These are phyloP conservation scores for Sebastolobus alascanus DNA, from an alignment of 2,797 vertebrate species.

Conservation along the genomic window DNA sequence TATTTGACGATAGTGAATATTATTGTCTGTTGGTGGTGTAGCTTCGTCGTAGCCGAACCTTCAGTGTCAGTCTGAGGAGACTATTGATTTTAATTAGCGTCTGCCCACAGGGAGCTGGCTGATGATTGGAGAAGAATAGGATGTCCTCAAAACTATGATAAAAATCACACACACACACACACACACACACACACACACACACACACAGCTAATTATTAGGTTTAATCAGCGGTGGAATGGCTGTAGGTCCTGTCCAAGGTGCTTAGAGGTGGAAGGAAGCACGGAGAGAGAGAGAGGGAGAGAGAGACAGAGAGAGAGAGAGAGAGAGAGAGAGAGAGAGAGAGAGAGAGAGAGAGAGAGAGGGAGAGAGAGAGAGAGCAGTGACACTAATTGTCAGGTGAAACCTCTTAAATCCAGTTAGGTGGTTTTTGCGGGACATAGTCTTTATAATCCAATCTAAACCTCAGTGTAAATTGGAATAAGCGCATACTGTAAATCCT, in stretches of 20 bases:
- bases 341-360: slow-evolving; percentile 1
- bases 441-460: slow-evolving; percentile 1
- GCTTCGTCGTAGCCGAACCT: slow-evolving; percentile 76
- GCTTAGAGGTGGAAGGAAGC: slow-evolving; percentile 81
- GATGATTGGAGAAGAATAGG: slow-evolving; percentile 92
- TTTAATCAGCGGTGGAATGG: slow-evolving; percentile 91
- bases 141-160: slow-evolving; percentile 95
- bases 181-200: slow-evolving; percentile 52
- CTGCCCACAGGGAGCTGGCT: slow-evolving; percentile 95
- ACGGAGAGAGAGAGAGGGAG: slow-evolving; percentile 16
- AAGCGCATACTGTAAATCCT: background rate
- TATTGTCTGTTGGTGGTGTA: slow-evolving; percentile 33
- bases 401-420: background rate
- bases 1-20: slow-evolving; percentile 38
- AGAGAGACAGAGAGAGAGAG: slow-evolving; percentile 10
- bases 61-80: slow-evolving; percentile 88
- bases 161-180: slow-evolving; percentile 79
- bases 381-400: slow-evolving; percentile 14
- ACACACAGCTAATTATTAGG: slow-evolving; percentile 90
- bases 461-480: background rate
- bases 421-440: background rate
- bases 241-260: slow-evolving; percentile 87
- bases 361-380: slow-evolving; percentile 8
- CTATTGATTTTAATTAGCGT: slow-evolving; percentile 99
- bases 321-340: slow-evolving; percentile 1